Evolutionary conservation across 2,888 invertebrate genomes (phyloP), one percentile per base, ranked within the genome.

Genomic region (Tetanocera ferruginea): DNA sequence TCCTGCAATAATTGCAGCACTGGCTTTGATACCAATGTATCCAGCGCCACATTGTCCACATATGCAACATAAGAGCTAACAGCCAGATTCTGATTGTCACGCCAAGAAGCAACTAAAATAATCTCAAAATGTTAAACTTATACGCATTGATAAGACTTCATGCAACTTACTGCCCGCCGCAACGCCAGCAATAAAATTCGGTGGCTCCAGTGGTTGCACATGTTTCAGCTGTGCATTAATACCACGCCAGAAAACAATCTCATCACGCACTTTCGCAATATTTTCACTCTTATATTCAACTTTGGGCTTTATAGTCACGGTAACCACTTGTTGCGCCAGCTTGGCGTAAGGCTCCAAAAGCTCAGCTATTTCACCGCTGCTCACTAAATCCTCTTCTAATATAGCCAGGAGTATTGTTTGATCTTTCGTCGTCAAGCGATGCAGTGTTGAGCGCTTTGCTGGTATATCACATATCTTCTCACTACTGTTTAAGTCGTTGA

Each of bases 161-260:
- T 19, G 0, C 9, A 23, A 82, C 85, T 81, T 83, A 89, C 89
- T 83, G 74, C 90, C 89, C 3, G 89, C 89, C 60, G 86, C 85
- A 1, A 87, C 85, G 2, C 89, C 90, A 0, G 86, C 86, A 72
- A 90, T 86, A 52, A 90, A 90, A 80, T 89, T 89, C 0, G 89
- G 89, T 11, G 87, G 82, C 76, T 89, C 86, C n/a, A 89, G 77
- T 6, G 86, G 83, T 6, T 82, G 77, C 0, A 86, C 72, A 49
- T 83, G 79, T 17, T 82, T 76, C 9, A 81, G 73, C 49, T 81
- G 78, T 0, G 84, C 84, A 5, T 86, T 87, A 0, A 89, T 84
- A 0, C 84, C 85, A 11, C 87, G 84, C 3, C 88, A 76, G 55
- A 89, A 87, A 5, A 87, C 85, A 25, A 87, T 84, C 64, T 86